Percentiles rank a stretch among this genome's conserved stretches.
These are phyloP conservation scores for Malurus melanocephalus DNA, from an alignment of 2,113 vertebrate species.

Conservation along the genomic window DNA sequence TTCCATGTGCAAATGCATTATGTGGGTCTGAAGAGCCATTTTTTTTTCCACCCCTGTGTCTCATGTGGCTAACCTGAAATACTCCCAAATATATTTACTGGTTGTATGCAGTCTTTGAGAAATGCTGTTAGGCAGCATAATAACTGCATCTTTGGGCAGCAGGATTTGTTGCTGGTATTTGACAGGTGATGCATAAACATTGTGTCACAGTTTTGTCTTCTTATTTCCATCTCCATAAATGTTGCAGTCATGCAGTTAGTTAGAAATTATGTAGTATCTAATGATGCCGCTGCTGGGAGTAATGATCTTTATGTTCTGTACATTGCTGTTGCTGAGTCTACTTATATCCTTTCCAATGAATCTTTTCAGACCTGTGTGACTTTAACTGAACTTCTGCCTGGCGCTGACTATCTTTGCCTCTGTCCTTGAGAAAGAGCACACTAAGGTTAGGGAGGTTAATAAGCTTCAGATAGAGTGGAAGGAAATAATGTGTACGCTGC, in stretches of 20 bases:
- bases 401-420: not conserved
- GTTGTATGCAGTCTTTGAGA: not conserved
- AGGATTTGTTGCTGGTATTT: not conserved
- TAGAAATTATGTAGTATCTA: not conserved
- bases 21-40: not conserved
- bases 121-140: not conserved
- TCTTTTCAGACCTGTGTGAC: not conserved
- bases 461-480: not conserved
- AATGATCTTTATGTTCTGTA: not conserved
- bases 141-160: not conserved
- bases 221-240: not conserved
- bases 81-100: not conserved
- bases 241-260: not conserved
- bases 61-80: not conserved
- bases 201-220: not conserved
- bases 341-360: not conserved
- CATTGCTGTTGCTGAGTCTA: not conserved
- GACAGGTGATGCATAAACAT: not conserved
- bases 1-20: not conserved
- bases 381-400: not conserved
- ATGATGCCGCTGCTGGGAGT: not conserved
- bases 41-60: not conserved
- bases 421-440: not conserved
- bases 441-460: not conserved
- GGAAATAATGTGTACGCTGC: not conserved